A percentile compares a stretch with the other conserved stretches of the same genome.
Evolutionary conservation across 2,888 invertebrate genomes (phyloP).

Genomic region (Cinara cedri): DNA sequence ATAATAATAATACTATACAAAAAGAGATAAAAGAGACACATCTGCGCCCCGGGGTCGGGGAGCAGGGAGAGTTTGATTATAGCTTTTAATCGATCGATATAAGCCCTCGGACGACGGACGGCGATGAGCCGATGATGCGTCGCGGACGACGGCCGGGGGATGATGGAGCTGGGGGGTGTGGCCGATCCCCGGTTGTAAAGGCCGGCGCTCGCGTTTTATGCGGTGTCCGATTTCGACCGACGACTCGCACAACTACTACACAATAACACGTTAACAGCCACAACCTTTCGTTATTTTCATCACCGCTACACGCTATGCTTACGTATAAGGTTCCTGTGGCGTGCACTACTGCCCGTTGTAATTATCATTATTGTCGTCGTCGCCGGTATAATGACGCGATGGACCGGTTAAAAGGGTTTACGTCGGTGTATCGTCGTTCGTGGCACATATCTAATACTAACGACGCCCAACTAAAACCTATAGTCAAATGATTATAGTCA

Average conservation of each 20-base stretch:
- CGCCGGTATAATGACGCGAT: no score
- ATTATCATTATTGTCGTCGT: slow-evolving; percentile 16
- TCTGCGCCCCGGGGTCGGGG: not conserved
- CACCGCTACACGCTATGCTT: no score
- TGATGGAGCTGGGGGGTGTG: not conserved
- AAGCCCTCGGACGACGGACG: slow-evolving; percentile 28
- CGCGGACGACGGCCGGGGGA: not conserved
- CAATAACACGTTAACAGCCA: no score
- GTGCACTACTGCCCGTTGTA: slow-evolving; percentile 2
- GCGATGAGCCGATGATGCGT: not conserved
- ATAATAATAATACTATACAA: not conserved
- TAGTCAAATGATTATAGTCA: no score
- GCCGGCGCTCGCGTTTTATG: slow-evolving; percentile 41
- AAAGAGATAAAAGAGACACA: slow-evolving; percentile 39
- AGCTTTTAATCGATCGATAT: slow-evolving; percentile 50
- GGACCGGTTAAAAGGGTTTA: slow-evolving; percentile 23
- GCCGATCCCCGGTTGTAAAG: not conserved
- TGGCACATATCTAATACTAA: no score
- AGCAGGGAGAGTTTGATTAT: slow-evolving; percentile 40
- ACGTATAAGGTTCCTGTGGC: no score
- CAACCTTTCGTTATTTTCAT: not conserved
- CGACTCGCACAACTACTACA: not conserved
- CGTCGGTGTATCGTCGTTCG: no score
- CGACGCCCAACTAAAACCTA: no score
- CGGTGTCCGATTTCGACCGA: slow-evolving; percentile 43